Evolutionary conservation across 2,888 invertebrate species (phyloP), one percentile per base, ranked within the genome.

Genomic region (Limenitis arthemis): DNA sequence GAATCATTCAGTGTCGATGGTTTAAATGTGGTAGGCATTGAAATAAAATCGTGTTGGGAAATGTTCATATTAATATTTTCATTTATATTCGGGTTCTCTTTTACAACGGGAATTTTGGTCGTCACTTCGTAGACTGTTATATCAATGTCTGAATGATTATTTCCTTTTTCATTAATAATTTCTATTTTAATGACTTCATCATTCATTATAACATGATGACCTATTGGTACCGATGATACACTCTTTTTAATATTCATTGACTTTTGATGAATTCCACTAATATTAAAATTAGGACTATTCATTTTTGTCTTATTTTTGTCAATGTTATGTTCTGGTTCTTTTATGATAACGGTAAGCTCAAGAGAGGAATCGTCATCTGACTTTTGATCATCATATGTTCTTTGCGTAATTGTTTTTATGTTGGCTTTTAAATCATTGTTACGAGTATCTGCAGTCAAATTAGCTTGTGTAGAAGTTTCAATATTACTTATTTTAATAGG

Each of bases 311-410:
- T 62, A 37, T 72, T 58, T 41, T 67, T 61, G 6, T 49, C 55
- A 34, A 63, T 61, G 20, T 4, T 20, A 20, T 63, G 52, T 32
- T 61, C 62, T 33, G 68, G 65, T 58, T 83, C 81, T 56, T 76
- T 80, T 56, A 85, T 70, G 44, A 78, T 69, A 31, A 85, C 78
- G 2, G 77, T 82, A 0, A 85, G 68, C 56, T 85, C 82, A 47
- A 84, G 69, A 6, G 70, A 63, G 11, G 72, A 65, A 54, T 77
- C 74, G 54, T 77, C 75, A 37, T 68, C 68, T 7, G 51, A 41
- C 34, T 66, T 59, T 40, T 61, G 56, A 29, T 43, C 38, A 32
- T 44, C 39, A 30, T 42, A 20, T 32, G 31, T 8, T 1, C 46
- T 52, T 37, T 42, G 41, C 32, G 49, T 41, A 38, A 49, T 11